Evolutionary conservation across 2,797 vertebrate genomes (phyloP), one percentile per base, ranked within the genome.

Genomic region (Rhadinocentrus ornatus): DNA sequence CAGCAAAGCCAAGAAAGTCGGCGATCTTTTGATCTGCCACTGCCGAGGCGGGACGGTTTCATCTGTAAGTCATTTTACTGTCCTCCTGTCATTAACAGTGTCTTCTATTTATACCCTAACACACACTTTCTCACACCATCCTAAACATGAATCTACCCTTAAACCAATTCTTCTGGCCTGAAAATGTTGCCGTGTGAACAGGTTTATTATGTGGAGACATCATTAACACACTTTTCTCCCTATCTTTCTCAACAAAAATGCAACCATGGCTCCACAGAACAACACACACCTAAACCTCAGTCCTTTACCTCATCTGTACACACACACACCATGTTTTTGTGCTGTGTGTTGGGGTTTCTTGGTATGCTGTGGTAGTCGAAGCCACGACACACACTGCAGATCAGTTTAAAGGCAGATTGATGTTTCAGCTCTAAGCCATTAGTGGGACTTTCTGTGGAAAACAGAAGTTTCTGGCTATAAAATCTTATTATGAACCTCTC

Each of bases 251-350:
- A 53, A 53, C 62, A 37, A 46, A 57, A 70, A 46, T 64, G 26
- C 5, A 6, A 16, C 50, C n/a, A 22, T 27, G 66, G 64, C n/a
- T 71, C 62, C 53, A 44, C 58, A 39, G 41, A 39, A 61, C 20
- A 29, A 53, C 63, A 62, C 53, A 60, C 70, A 64, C 16, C 12
- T 13, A 44, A 44, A 44, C 41, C 41, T 67, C 54, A 64, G 12
- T 68, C 35, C 56, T 62, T 83, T 54, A 77, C 67, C 67, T 77
- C 79, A 81, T 55, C 62, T 32, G 15, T 32, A 60, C 71, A 54
- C 60, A 41, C 37, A 31, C 61, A 35, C 58, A 46, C 32, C 20
- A 2, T 34, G 41, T 48, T 60, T 34, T 62, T 6, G 44, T 48
- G 56, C 55, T 20, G 66, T 48, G 64, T 63, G 48, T 55, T 54